Conservation (phyloP, 2,797 vertebrate genomes). For the Lagodon rhomboides region DNA sequence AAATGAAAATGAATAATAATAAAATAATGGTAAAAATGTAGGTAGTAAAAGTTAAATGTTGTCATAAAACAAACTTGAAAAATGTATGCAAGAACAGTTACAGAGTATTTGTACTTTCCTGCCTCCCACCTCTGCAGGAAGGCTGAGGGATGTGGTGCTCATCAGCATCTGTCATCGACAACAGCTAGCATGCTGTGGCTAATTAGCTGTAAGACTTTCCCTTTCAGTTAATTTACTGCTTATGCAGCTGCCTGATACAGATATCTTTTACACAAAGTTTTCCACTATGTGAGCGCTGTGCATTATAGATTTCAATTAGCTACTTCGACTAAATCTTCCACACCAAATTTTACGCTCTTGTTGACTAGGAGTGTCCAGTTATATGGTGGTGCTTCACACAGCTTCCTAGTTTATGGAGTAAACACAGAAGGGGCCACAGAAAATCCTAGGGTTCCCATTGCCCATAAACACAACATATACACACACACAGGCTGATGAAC, state of each 20-base stretch:
- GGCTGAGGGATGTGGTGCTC: constrained; percentile 1
- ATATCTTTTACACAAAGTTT: constrained; percentile 12
- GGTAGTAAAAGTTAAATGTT: too few species aligned
- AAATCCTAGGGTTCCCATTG: too few species aligned
- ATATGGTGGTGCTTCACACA: not conserved
- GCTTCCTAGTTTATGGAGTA: not conserved
- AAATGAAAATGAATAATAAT: too few species aligned
- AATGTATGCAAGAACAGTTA: too few species aligned
- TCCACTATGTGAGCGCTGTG: constrained; percentile 5
- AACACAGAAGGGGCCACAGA: not conserved
- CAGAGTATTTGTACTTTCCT: too few species aligned
- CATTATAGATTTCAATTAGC: constrained; percentile 13
- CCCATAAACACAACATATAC: too few species aligned
- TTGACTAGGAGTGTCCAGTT: not conserved
- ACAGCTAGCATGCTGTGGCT: constrained; percentile 36
- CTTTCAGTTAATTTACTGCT: constrained; percentile 23
- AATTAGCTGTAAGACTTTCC: constrained; percentile 39
- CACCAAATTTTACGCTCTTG: not conserved
- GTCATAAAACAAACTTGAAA: too few species aligned
- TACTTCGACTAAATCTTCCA: constrained; percentile 3
- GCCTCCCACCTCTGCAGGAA: too few species aligned
- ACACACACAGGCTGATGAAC: too few species aligned
- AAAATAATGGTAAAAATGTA: too few species aligned
- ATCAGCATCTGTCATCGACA: constrained; percentile 25
- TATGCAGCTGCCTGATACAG: constrained; percentile 4